Percentiles rank a stretch among this genome's conserved stretches.
Evolutionary conservation across 2,888 invertebrate species (phyloP).

Genomic region (Dynastes maya): DNA sequence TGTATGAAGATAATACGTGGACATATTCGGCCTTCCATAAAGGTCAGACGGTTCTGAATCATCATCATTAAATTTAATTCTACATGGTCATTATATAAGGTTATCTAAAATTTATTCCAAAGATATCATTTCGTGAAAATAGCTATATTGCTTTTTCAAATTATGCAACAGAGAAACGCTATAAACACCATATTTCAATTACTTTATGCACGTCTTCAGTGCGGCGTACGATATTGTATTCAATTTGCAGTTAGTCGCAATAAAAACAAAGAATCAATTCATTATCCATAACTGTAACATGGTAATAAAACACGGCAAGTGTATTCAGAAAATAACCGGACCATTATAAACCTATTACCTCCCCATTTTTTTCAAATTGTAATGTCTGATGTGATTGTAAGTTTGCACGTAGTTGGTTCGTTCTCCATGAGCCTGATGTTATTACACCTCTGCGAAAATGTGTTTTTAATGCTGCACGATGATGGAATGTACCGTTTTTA

Average conservation of each 20-base stretch:
- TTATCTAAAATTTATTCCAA: neutral
- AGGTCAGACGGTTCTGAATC: neutral
- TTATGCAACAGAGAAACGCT: neutral
- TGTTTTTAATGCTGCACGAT: conserved; percentile 12
- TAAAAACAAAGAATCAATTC: conserved; percentile 7
- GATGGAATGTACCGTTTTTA: conserved; percentile 1
- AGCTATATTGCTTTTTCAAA: neutral
- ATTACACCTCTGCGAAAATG: conserved; percentile 21
- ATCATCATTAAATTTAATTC: neutral
- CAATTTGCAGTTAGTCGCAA: conserved; percentile 13
- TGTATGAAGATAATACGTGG: neutral
- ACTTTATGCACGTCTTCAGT: neutral
- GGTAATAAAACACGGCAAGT: neutral
- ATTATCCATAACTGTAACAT: conserved; percentile 9
- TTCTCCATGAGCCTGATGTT: conserved; percentile 14
- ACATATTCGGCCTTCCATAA: neutral
- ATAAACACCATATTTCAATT: neutral
- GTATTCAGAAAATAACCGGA: neutral
- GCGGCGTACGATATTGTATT: neutral
- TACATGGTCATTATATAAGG: neutral
- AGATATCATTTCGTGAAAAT: neutral
- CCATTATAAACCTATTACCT: conserved; percentile 16
- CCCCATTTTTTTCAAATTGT: neutral
- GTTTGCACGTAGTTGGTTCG: neutral
- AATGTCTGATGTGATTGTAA: neutral